These are phyloP conservation scores for Tipula helvola DNA, from an alignment of 2,888 invertebrate species.

Conservation along the genomic window DNA sequence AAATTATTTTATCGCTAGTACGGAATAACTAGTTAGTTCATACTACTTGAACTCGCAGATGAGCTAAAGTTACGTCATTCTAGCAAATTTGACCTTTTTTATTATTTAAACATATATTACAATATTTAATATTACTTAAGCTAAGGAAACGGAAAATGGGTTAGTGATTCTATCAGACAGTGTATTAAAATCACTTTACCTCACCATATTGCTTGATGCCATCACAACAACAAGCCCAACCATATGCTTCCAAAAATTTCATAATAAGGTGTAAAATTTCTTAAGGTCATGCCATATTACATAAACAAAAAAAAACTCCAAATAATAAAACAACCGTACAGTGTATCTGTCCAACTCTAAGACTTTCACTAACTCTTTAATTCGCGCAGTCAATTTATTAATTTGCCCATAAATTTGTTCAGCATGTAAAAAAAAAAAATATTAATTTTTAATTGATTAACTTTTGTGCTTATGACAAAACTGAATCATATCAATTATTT, in stretches of 20 bases:
- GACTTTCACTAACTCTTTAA: neutral
- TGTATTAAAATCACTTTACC: too few species aligned
- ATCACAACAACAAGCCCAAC: neutral
- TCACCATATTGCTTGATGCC: too few species aligned
- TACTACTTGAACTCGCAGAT: too few species aligned
- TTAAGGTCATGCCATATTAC: neutral
- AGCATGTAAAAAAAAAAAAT: neutral
- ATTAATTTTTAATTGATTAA: neutral
- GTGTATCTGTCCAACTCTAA: neutral
- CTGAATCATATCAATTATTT: neutral
- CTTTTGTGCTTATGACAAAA: neutral
- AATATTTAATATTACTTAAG: too few species aligned
- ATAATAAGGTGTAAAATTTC: neutral
- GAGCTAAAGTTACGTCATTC: too few species aligned
- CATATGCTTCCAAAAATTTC: neutral
- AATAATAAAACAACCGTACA: neutral
- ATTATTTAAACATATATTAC: too few species aligned
- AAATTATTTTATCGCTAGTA: too few species aligned
- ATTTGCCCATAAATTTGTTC: neutral
- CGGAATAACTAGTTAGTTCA: too few species aligned
- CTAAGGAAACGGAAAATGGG: too few species aligned
- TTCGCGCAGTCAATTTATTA: neutral
- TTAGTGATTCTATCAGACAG: too few species aligned
- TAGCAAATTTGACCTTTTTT: too few species aligned
- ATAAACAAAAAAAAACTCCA: neutral